Evolutionary conservation across 2,888 invertebrate species (phyloP).

Genomic region (Eulithis prunata): DNA sequence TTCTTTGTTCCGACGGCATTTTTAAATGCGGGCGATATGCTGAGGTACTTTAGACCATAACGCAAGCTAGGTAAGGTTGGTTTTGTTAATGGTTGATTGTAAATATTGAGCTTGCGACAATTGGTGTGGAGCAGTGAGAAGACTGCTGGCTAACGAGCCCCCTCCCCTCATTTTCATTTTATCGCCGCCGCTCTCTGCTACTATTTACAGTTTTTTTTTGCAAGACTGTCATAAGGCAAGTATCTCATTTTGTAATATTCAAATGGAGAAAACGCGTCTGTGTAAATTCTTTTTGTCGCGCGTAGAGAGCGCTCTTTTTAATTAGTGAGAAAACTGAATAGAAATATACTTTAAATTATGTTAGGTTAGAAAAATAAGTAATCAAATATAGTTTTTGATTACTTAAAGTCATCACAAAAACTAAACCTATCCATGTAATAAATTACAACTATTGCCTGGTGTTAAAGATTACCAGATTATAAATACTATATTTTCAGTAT

Average conservation of each 20-base stretch:
- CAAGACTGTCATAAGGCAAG: slow-evolving; percentile 57
- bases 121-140: slow-evolving; percentile 66
- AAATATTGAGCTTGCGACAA: slow-evolving; percentile 75
- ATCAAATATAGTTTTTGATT: neutral
- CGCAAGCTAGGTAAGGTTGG: slow-evolving; percentile 45
- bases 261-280: slow-evolving; percentile 51
- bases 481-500: no score
- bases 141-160: slow-evolving; percentile 74
- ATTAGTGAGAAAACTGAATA: neutral
- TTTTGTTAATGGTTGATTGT: slow-evolving; percentile 49
- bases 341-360: neutral
- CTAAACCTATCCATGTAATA: no score
- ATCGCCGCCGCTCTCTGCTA: slow-evolving; percentile 62
- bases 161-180: slow-evolving; percentile 76
- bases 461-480: no score
- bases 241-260: slow-evolving; percentile 62
- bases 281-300: slow-evolving; percentile 10
- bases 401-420: no score
- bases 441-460: no score
- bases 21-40: slow-evolving; percentile 48
- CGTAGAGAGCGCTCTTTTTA: slow-evolving; percentile 6
- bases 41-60: slow-evolving; percentile 51
- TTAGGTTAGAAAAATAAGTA: neutral
- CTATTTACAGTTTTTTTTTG: slow-evolving; percentile 70
- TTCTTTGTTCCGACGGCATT: slow-evolving; percentile 73